A percentile compares a stretch with the other conserved stretches of the same genome.
Evolutionary conservation across 2,888 invertebrate genomes (phyloP).

Genomic region (Hydrotaea cyrtoneurina): DNA sequence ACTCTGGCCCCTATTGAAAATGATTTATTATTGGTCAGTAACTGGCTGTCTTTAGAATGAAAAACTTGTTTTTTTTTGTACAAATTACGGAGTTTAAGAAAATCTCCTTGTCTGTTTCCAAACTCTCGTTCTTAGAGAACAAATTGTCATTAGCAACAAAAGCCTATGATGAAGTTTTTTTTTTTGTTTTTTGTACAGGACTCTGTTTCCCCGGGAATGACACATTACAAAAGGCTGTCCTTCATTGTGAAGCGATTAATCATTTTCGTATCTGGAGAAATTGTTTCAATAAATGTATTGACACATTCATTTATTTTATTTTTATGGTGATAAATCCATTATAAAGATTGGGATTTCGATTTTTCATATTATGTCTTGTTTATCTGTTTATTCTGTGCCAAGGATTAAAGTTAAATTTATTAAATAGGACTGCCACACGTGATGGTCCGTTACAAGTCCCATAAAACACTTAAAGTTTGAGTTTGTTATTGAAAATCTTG

Average conservation of each 20-base stretch:
- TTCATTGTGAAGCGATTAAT: neutral
- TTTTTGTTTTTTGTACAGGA: neutral
- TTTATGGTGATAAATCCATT: too few relatives aligned
- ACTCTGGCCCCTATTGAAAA: neutral
- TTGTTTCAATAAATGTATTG: neutral
- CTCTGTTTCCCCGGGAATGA: too few relatives aligned
- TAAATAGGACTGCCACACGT: too few relatives aligned
- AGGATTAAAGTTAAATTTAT: neutral
- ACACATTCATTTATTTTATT: neutral
- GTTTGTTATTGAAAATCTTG: too few relatives aligned
- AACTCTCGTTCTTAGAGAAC: too few relatives aligned
- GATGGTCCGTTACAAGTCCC: too few relatives aligned
- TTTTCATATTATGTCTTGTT: neutral
- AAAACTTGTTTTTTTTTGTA: too few relatives aligned
- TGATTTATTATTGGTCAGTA: neutral
- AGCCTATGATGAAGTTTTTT: too few relatives aligned
- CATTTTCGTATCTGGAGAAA: neutral
- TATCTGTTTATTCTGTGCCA: neutral
- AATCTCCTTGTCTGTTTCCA: too few relatives aligned
- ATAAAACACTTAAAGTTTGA: too few relatives aligned
- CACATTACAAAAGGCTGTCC: neutral
- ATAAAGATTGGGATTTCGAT: neutral
- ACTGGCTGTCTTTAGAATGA: too few relatives aligned
- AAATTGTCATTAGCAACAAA: neutral
- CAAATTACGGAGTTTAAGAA: too few relatives aligned